Evolutionary conservation across 2,113 vertebrate species (phyloP).

Genomic region (Thalassarche chlororhynchos): DNA sequence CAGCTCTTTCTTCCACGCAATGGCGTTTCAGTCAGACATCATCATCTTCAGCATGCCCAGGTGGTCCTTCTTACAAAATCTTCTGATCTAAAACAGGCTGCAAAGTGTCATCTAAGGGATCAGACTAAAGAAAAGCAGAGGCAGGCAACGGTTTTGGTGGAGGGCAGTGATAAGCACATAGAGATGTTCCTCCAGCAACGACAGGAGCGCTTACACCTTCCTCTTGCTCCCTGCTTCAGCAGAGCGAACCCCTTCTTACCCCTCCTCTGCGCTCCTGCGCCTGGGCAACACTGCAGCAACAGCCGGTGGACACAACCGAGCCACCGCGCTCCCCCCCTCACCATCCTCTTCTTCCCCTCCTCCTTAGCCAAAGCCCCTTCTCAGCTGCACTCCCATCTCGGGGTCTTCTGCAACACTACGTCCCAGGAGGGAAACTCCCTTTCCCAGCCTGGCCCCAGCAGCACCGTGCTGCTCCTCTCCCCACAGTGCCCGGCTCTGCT

Average conservation of each 20-base stretch:
- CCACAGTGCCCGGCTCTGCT: accelerated
- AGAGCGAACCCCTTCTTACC: background rate
- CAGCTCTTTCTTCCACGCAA: background rate
- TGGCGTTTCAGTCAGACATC: background rate
- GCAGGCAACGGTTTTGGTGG: background rate
- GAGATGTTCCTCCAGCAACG: background rate
- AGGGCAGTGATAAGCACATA: background rate
- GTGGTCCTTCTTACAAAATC: background rate
- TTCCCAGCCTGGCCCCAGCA: background rate
- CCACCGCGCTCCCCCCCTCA: accelerated
- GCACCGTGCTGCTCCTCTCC: background rate
- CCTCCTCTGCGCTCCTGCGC: background rate
- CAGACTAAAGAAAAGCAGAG: background rate
- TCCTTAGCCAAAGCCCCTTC: background rate
- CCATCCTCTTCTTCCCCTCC: background rate
- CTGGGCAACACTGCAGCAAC: background rate
- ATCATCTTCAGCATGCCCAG: background rate
- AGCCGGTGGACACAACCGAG: background rate
- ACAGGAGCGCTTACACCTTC: background rate
- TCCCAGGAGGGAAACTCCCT: background rate
- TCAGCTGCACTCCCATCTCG: accelerated
- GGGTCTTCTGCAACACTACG: background rate
- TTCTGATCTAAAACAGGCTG: background rate
- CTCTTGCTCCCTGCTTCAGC: background rate
- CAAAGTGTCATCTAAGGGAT: background rate